These are phyloP conservation scores for Corydoras maculifer DNA, from an alignment of 2,113 vertebrate genomes.

Conservation along the genomic window DNA sequence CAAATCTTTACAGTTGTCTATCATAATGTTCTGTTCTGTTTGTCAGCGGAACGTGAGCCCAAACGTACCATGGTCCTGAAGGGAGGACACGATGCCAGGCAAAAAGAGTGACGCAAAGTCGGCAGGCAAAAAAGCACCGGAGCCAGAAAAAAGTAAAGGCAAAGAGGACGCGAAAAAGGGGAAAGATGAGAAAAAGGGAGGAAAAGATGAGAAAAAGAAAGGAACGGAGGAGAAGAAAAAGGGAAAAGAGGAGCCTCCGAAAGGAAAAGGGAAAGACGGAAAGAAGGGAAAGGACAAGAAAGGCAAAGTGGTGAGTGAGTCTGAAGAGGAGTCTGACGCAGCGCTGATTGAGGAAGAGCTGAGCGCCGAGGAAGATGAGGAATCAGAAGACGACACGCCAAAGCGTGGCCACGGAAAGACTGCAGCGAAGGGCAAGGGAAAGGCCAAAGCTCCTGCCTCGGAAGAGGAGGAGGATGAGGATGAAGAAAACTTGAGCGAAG, in stretches of 20 bases:
- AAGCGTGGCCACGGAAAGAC: conserved; percentile 52
- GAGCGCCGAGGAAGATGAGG: conserved; percentile 60
- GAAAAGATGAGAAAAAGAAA: conserved; percentile 42
- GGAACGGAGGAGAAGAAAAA: conserved; percentile 58
- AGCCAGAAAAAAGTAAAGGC: conserved; percentile 50
- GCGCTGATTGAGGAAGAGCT: conserved; percentile 69
- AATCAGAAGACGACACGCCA: conserved; percentile 59
- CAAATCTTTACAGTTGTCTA: neutral
- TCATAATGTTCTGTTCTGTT: conserved; percentile 2
- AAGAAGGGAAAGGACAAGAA: conserved; percentile 71
- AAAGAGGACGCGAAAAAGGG: conserved; percentile 64
- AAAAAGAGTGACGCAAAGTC: conserved; percentile 70
- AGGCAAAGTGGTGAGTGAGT: conserved; percentile 67
- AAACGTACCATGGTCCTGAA: conserved; percentile 55
- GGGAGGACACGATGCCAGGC: conserved; percentile 61
- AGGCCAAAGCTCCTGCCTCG: conserved; percentile 59
- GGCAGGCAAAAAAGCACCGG: conserved; percentile 54
- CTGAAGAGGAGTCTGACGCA: conserved; percentile 58
- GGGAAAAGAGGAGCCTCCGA: conserved; percentile 56
- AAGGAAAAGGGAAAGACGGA: conserved; percentile 58
- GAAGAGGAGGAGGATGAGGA: conserved; percentile 60
- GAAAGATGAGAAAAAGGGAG: conserved; percentile 37
- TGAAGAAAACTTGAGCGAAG: conserved; percentile 53
- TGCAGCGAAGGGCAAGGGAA: conserved; percentile 58
- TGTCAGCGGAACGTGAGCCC: conserved; percentile 1